A percentile compares a stretch with the other conserved stretches of the same genome.
Conservation (phyloP, 2,888 invertebrate genomes). For the Tyria jacobaeae region DNA sequence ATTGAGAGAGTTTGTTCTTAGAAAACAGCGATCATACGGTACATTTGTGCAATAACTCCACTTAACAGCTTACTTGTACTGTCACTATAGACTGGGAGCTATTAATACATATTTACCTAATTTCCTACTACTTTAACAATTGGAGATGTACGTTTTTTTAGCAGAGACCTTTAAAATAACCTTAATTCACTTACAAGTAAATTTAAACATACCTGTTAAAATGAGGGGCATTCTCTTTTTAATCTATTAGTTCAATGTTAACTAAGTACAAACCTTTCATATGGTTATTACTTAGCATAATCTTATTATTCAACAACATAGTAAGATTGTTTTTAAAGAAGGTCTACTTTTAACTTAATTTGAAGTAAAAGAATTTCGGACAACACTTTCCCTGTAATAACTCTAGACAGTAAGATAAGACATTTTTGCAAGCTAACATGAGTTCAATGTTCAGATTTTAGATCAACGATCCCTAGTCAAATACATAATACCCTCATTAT, state of each 20-base stretch:
- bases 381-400: constrained; percentile 28
- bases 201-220: constrained; percentile 74
- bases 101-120: background rate
- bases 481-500: constrained; percentile 24
- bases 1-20: background rate
- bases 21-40: background rate
- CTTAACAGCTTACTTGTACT: background rate
- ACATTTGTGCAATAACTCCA: background rate
- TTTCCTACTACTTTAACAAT: background rate
- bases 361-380: constrained; percentile 33
- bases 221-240: constrained; percentile 67
- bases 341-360: constrained; percentile 26
- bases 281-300: constrained; percentile 10
- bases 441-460: constrained; percentile 43
- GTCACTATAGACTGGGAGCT: background rate
- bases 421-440: constrained; percentile 23
- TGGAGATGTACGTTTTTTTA: background rate
- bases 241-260: constrained; percentile 58
- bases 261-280: constrained; percentile 10
- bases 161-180: constrained; percentile 54
- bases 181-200: constrained; percentile 72
- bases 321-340: constrained; percentile 26
- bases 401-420: constrained; percentile 25
- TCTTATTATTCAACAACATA: constrained; percentile 23
- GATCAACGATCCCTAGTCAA: constrained; percentile 45